These are phyloP conservation scores for Eucera pruinosa DNA, from an alignment of 2,888 invertebrate species.

Conservation along the genomic window DNA sequence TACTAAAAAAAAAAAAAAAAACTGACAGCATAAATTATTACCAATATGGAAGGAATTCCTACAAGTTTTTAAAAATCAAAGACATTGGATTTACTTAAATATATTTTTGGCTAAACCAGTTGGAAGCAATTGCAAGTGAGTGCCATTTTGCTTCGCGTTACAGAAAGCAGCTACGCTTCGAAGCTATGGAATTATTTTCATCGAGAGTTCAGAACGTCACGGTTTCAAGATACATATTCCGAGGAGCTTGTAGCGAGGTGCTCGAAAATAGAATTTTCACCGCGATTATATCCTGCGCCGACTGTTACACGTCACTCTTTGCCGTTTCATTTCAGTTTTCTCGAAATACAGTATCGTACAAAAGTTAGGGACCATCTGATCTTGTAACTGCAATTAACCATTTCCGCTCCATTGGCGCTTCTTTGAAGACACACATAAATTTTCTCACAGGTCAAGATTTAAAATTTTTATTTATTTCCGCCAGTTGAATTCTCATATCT, in stretches of 20 bases:
- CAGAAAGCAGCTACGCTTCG: not conserved
- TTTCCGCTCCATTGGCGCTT: too few relatives aligned
- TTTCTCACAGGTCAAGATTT: too few relatives aligned
- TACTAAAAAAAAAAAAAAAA: too few relatives aligned
- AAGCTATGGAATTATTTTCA: slow-evolving; percentile 48
- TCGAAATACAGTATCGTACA: not conserved
- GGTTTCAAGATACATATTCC: slow-evolving; percentile 39
- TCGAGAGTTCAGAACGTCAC: slow-evolving; percentile 15
- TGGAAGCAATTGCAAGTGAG: not conserved
- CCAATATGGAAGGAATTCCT: too few relatives aligned
- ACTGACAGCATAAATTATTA: too few relatives aligned
- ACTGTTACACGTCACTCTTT: not conserved
- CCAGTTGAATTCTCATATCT: too few relatives aligned
- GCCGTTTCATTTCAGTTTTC: not conserved
- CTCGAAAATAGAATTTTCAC: slow-evolving; percentile 56
- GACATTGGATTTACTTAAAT: not conserved
- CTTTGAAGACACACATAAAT: too few relatives aligned
- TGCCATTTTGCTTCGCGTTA: not conserved
- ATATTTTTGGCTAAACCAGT: not conserved
- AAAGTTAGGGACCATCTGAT: not conserved
- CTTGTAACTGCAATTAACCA: too few relatives aligned
- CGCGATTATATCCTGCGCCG: slow-evolving; percentile 14
- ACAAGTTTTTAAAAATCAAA: not conserved
- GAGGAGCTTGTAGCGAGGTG: slow-evolving; percentile 22
- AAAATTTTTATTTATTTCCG: too few relatives aligned